Percentiles rank a stretch among this genome's conserved stretches.
phyloP scores from a whole-genome alignment of 2,888 invertebrate genomes.

The Erebia aethiops region DNA sequence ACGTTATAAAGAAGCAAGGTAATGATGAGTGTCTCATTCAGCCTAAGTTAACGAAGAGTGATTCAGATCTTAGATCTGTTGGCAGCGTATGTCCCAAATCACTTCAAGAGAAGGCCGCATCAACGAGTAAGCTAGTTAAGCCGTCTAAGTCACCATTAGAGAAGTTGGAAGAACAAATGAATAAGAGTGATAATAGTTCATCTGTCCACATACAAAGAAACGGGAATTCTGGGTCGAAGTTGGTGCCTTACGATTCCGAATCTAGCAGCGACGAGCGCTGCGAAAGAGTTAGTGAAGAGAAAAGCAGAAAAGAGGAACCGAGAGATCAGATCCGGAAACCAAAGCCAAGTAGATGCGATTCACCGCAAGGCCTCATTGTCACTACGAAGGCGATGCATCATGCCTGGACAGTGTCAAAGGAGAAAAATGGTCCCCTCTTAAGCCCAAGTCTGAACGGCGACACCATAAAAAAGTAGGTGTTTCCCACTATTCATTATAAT shows the following conservation, averaged over 20 bases:
- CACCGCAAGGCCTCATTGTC: slow-evolving; percentile 62
- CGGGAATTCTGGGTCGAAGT: slow-evolving; percentile 59
- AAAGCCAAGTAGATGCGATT: slow-evolving; percentile 63
- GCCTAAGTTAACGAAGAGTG: slow-evolving; percentile 60
- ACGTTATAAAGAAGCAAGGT: slow-evolving; percentile 64
- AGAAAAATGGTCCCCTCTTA: slow-evolving; percentile 66
- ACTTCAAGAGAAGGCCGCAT: slow-evolving; percentile 55
- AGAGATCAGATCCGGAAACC: slow-evolving; percentile 52
- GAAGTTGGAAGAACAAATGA: slow-evolving; percentile 76
- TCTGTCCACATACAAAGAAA: slow-evolving; percentile 56
- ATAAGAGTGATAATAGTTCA: slow-evolving; percentile 58
- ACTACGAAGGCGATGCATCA: slow-evolving; percentile 70
- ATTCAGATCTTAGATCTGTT: slow-evolving; percentile 57
- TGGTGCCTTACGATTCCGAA: slow-evolving; percentile 85
- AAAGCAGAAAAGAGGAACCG: slow-evolving; percentile 42
- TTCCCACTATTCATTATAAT: background rate
- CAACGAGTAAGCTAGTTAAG: slow-evolving; percentile 63
- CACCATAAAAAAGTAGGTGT: slow-evolving; percentile 69
- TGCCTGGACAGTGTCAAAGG: slow-evolving; percentile 74
- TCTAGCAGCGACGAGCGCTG: slow-evolving; percentile 76
- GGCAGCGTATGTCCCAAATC: slow-evolving; percentile 49
- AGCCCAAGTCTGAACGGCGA: slow-evolving; percentile 80
- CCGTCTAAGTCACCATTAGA: slow-evolving; percentile 70
- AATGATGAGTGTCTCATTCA: slow-evolving; percentile 58
- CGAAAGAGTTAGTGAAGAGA: slow-evolving; percentile 46